phyloP scores from a whole-genome alignment of 2,888 invertebrate genomes.

The Nineta flava region DNA sequence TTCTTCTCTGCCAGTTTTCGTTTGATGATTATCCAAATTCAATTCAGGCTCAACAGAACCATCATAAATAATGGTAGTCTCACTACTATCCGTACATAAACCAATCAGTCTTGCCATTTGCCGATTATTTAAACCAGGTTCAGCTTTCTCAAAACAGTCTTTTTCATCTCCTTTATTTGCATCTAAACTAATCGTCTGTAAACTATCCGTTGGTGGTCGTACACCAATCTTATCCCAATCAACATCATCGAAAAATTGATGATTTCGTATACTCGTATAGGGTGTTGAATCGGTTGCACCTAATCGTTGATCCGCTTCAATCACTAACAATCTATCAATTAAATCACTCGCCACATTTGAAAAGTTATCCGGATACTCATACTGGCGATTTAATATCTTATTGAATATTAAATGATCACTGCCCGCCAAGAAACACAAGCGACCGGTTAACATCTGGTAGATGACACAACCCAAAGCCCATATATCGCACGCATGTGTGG shows the following conservation, averaged over 20 bases:
- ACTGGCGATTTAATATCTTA: conserved; percentile 81
- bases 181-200: conserved; percentile 38
- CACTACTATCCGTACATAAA: conserved; percentile 20
- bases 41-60: neutral
- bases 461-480: conserved; percentile 97
- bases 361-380: conserved; percentile 87
- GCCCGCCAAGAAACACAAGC: conserved; percentile 80
- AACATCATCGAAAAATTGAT: conserved; percentile 71
- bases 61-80: conserved; percentile 2
- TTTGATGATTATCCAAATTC: neutral
- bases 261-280: conserved; percentile 70
- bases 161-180: conserved; percentile 40
- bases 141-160: conserved; percentile 57
- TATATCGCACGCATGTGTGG: conserved; percentile 70
- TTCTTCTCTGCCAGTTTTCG: conserved; percentile 12
- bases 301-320: conserved; percentile 64
- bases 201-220: conserved; percentile 73
- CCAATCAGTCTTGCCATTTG: conserved; percentile 65
- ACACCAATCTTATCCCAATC: conserved; percentile 70
- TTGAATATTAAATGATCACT: conserved; percentile 94
- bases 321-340: conserved; percentile 67
- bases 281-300: conserved; percentile 61
- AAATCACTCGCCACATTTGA: conserved; percentile 73
- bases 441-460: conserved; percentile 91
- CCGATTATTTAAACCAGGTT: conserved; percentile 75